Evolutionary conservation across 2,797 vertebrate genomes (phyloP), one percentile per base, ranked within the genome.

Genomic region (Muscicapa striata): DNA sequence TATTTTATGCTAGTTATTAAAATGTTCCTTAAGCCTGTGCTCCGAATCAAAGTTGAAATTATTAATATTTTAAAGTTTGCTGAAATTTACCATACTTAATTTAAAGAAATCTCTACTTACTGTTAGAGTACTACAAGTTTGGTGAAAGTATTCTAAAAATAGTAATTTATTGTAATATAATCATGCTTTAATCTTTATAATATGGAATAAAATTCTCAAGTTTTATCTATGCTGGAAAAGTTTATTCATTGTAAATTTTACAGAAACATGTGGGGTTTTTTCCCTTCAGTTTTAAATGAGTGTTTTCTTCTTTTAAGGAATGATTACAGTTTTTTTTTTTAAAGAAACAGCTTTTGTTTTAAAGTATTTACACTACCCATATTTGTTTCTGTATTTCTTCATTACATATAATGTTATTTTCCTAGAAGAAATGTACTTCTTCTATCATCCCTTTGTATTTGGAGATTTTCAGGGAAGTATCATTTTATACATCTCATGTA

Each of bases 1-100:
- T 94, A 54, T 36, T 93, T 94, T 88, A 45, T 72, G n/a, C 27
- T 74, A 58, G 54, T 59, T 94, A 72, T 61, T 92, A 72, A 89
- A 77, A 69, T 62, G 13, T 48, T 89, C 4, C 38, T 30, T 57
- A 76, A 73, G 36, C 11, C 27, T 41, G 7, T 72, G 34, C 20
- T 43, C 27, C 61, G 49, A 75, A 83, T 54, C 16, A 77, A 46
- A 75, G 43, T 86, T 87, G 32, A 83, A 91, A 78, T 54, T 5
- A 68, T 67, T 46, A 69, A 24, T 87, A 57, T 59, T 91, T 90
- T 72, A 49, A 84, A 64, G 14, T 84, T 86, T 64, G 15, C 10
- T 79, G n/a, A 69, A 68, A 69, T 86, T 75, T 83, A 41, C 12
- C 1, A 0, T 64, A 64, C 7, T 24, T 68, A 49, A 63, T 85